Percentiles rank a stretch among this genome's conserved stretches.
These are phyloP conservation scores for Paracanthobrama guichenoti DNA, from an alignment of 2,113 vertebrate genomes.

Conservation along the genomic window DNA sequence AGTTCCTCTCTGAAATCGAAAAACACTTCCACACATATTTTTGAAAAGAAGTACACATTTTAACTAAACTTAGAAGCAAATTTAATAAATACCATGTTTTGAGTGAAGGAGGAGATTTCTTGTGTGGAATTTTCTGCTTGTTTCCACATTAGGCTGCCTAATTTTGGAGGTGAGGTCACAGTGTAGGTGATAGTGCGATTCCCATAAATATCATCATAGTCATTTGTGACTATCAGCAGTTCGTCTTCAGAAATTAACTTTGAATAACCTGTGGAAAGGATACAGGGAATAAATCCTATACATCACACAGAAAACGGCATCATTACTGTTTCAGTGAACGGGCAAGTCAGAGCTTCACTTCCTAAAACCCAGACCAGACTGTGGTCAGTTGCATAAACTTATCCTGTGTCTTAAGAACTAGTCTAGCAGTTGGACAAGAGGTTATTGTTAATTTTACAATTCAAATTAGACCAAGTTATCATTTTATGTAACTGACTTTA, in stretches of 20 bases:
- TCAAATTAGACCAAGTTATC: too few species aligned
- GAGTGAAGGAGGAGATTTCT: conserved; percentile 80
- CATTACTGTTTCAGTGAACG: not conserved
- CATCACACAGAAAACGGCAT: not conserved
- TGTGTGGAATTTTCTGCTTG: conserved; percentile 71
- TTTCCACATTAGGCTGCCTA: conserved; percentile 76
- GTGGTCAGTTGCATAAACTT: too few species aligned
- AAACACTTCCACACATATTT: not conserved
- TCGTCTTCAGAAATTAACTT: conserved; percentile 75
- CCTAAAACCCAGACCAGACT: not conserved
- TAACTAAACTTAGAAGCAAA: not conserved
- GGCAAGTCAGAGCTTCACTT: not conserved
- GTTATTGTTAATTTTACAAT: too few species aligned
- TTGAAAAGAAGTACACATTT: not conserved
- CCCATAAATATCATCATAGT: conserved; percentile 64
- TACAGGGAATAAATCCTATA: not conserved
- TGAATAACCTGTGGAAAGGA: conserved; percentile 71
- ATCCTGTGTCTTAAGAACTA: too few species aligned
- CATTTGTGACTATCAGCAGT: conserved; percentile 82
- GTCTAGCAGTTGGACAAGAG: too few species aligned
- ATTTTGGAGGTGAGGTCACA: conserved; percentile 73
- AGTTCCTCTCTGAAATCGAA: not conserved
- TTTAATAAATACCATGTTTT: conserved; percentile 79
- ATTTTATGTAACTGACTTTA: too few species aligned
- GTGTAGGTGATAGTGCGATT: conserved; percentile 80